phyloP scores from a whole-genome alignment of 2,113 vertebrate species.

The Chaetops frenatus region DNA sequence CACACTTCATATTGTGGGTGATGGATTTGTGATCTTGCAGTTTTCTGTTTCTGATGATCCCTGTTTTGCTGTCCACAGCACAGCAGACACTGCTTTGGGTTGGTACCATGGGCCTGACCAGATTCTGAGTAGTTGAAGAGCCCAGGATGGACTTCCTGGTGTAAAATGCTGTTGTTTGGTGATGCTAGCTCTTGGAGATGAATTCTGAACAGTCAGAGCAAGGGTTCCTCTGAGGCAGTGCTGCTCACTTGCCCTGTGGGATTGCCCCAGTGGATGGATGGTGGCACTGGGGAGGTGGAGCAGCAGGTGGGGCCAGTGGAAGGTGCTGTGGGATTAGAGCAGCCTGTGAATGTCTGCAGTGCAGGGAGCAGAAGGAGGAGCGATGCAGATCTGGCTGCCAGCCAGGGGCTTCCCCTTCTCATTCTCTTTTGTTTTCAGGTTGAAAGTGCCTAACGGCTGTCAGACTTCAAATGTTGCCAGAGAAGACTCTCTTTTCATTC shows the following conservation, averaged over 20 bases:
- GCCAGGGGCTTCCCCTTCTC: background rate
- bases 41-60: background rate
- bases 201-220: background rate
- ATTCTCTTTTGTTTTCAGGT: background rate
- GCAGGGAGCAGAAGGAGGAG: background rate
- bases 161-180: background rate
- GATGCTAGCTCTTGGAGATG: background rate
- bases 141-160: background rate
- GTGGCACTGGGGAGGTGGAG: background rate
- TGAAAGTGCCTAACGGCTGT: background rate
- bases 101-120: background rate
- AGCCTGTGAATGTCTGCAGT: background rate
- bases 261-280: background rate
- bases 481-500: background rate
- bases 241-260: background rate
- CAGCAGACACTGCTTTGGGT: background rate
- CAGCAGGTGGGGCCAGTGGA: background rate
- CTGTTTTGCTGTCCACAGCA: background rate
- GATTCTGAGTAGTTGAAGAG: background rate
- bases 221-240: background rate
- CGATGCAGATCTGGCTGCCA: accelerated
- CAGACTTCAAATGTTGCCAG: background rate
- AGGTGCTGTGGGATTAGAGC: background rate
- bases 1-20: background rate
- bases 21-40: background rate